Evolutionary conservation across 2,888 invertebrate genomes (phyloP).

Genomic region (Harpalus rubripes): DNA sequence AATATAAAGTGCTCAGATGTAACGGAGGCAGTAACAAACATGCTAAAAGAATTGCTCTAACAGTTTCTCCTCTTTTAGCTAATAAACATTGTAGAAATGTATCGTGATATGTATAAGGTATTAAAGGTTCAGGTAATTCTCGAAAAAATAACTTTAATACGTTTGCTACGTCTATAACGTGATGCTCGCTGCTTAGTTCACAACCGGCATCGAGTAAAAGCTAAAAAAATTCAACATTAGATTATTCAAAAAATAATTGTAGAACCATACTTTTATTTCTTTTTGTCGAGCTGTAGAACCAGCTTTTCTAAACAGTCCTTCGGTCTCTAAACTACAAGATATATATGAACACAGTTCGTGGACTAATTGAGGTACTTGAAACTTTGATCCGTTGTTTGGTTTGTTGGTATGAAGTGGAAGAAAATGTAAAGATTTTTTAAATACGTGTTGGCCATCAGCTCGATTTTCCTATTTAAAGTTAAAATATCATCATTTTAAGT

Average conservation of each 20-base stretch:
- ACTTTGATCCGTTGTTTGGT: conserved; percentile 84
- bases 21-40: conserved; percentile 87
- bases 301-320: conserved; percentile 93
- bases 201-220: conserved; percentile 85
- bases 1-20: conserved; percentile 89
- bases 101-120: conserved; percentile 87
- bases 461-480: conserved; percentile 72
- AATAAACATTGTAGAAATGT: conserved; percentile 85
- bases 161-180: conserved; percentile 91
- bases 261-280: conserved; percentile 85
- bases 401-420: conserved; percentile 80
- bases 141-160: conserved; percentile 92
- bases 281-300: conserved; percentile 91
- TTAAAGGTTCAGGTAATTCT: conserved; percentile 90
- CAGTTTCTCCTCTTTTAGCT: conserved; percentile 80
- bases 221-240: conserved; percentile 76
- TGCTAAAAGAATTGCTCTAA: conserved; percentile 83
- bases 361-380: conserved; percentile 86
- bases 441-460: conserved; percentile 76
- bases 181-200: conserved; percentile 84
- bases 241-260: conserved; percentile 68
- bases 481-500: conserved; percentile 26
- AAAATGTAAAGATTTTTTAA: conserved; percentile 79
- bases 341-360: conserved; percentile 86
- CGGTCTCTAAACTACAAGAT: conserved; percentile 84